Evolutionary conservation across 2,888 invertebrate species (phyloP).

Genomic region (Cantharis rustica): DNA sequence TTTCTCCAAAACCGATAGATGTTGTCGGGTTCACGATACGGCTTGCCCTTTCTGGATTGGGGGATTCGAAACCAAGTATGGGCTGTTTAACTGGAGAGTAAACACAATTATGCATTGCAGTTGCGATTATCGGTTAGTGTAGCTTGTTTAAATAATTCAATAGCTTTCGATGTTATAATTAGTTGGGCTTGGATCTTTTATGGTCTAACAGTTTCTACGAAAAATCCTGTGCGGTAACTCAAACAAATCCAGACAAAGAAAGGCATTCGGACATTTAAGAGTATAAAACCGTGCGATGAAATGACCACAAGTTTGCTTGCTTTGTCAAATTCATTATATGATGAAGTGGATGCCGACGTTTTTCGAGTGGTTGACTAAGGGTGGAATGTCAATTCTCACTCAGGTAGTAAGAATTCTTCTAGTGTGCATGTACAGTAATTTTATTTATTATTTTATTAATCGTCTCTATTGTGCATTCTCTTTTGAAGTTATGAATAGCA

Average conservation of each 20-base stretch:
- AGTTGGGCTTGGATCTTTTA: neutral
- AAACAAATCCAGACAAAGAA: slow-evolving; percentile 24
- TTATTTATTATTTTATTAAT: neutral
- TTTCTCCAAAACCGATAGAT: slow-evolving; percentile 82
- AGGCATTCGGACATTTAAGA: slow-evolving; percentile 16
- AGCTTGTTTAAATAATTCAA: neutral
- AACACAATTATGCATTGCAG: slow-evolving; percentile 91
- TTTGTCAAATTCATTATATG: slow-evolving; percentile 27
- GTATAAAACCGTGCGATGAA: slow-evolving; percentile 21
- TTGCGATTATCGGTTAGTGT: slow-evolving; percentile 86
- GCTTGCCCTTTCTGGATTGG: slow-evolving; percentile 85
- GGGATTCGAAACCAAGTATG: slow-evolving; percentile 82
- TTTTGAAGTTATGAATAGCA: neutral
- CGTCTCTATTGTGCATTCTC: neutral
- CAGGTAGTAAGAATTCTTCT: slow-evolving; percentile 1
- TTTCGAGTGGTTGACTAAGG: slow-evolving; percentile 4
- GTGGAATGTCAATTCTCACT: slow-evolving; percentile 2
- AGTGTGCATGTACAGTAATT: neutral
- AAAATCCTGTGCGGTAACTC: slow-evolving; percentile 18
- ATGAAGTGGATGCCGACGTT: slow-evolving; percentile 27
- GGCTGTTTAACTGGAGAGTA: slow-evolving; percentile 86
- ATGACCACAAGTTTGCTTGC: slow-evolving; percentile 23
- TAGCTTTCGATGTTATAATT: neutral
- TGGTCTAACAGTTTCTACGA: neutral
- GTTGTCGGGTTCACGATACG: slow-evolving; percentile 87